Percentiles rank a stretch among this genome's conserved stretches.
phyloP scores from a whole-genome alignment of 2,888 invertebrate genomes.

The Drosophila prolongata region DNA sequence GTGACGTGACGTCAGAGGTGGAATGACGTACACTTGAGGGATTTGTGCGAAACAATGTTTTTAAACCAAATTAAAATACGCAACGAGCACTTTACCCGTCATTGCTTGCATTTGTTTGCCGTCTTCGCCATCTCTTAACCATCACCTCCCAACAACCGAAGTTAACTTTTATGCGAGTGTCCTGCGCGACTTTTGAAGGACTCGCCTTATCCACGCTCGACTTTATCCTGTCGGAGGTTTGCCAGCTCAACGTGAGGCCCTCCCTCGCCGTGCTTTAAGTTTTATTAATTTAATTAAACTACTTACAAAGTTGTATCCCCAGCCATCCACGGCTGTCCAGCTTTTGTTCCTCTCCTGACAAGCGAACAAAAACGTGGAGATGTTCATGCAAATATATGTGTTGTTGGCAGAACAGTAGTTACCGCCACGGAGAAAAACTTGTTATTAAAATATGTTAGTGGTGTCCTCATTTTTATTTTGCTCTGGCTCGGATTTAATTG shows the following conservation, averaged over 20 bases:
- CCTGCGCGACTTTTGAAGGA: slow-evolving; percentile 55
- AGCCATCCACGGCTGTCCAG: slow-evolving; percentile 55
- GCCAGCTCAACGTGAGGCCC: slow-evolving; percentile 26
- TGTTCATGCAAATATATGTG: slow-evolving; percentile 24
- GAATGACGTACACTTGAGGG: slow-evolving; percentile 75
- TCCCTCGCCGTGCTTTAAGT: slow-evolving; percentile 67
- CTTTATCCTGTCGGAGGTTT: slow-evolving; percentile 53
- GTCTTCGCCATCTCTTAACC: slow-evolving; percentile 41
- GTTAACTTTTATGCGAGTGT: slow-evolving; percentile 70
- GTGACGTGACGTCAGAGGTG: slow-evolving; percentile 75
- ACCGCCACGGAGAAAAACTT: not conserved
- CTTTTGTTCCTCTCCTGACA: slow-evolving; percentile 29
- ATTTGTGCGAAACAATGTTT: slow-evolving; percentile 77
- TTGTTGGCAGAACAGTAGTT: slow-evolving; percentile 13
- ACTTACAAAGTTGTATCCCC: slow-evolving; percentile 77
- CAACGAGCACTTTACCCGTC: slow-evolving; percentile 78
- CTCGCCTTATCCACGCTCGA: slow-evolving; percentile 35
- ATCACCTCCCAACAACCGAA: slow-evolving; percentile 11
- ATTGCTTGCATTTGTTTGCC: slow-evolving; percentile 65
- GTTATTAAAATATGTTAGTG: no score
- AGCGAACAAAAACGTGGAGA: slow-evolving; percentile 30
- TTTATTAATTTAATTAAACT: slow-evolving; percentile 80
- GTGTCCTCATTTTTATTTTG: no score
- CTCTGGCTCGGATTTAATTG: no score
- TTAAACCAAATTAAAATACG: slow-evolving; percentile 78